Conservation (phyloP, 64 coral and sea anemone species). For the Montipora sp. region DNA sequence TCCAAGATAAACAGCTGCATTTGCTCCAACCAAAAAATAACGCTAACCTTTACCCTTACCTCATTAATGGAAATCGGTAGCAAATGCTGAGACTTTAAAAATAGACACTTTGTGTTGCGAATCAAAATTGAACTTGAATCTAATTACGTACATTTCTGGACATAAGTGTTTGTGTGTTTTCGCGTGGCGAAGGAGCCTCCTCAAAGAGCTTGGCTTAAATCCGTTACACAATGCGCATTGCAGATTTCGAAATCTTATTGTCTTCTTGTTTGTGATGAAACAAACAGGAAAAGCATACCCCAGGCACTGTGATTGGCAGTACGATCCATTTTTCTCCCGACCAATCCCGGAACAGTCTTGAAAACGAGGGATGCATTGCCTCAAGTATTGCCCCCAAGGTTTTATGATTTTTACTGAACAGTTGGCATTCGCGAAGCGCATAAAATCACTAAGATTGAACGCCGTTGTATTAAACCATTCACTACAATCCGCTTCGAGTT, state of each 20-base stretch:
- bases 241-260: slow-evolving; percentile 8
- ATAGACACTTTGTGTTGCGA: too few species aligned
- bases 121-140: too few species aligned
- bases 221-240: not conserved
- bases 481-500: not conserved
- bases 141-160: too few species aligned
- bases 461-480: not conserved
- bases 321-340: not conserved
- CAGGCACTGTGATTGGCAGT: not conserved
- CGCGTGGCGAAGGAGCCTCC: too few species aligned
- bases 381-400: not conserved
- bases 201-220: not conserved
- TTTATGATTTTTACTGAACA: not conserved
- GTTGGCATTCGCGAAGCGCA: not conserved
- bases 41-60: too few species aligned
- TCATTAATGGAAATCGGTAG: too few species aligned
- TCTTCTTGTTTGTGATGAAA: not conserved
- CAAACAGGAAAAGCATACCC: slow-evolving; percentile 32
- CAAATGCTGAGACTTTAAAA: too few species aligned
- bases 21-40: too few species aligned
- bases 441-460: not conserved
- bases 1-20: too few species aligned
- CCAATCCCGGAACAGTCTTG: not conserved
- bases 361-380: not conserved
- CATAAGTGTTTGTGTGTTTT: too few species aligned